These are phyloP conservation scores for Typhlichthys subterraneus DNA, from an alignment of 2,797 vertebrate species.

Conservation along the genomic window DNA sequence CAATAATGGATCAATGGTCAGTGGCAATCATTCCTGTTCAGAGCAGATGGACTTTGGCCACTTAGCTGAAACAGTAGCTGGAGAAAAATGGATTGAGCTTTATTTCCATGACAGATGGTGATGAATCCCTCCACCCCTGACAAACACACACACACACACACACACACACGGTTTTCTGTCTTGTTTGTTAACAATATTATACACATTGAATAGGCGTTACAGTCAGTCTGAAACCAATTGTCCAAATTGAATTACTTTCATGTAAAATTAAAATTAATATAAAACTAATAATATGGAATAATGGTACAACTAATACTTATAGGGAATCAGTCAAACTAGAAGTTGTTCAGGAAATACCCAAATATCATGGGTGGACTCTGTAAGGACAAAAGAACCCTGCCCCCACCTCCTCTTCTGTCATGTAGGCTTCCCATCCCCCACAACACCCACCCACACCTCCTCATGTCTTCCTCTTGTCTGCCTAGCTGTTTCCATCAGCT, in stretches of 20 bases:
- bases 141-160: neutral
- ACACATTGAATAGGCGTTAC: too few relatives aligned
- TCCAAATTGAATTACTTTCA: too few relatives aligned
- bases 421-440: slow-evolving; percentile 50
- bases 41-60: slow-evolving; percentile 69
- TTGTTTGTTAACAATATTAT: too few relatives aligned
- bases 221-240: too few relatives aligned
- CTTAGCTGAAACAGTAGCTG: slow-evolving; percentile 64
- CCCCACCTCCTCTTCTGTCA: slow-evolving; percentile 36
- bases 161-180: neutral
- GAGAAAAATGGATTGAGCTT: slow-evolving; percentile 51
- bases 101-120: slow-evolving; percentile 62
- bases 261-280: too few relatives aligned
- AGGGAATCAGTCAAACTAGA: slow-evolving; percentile 17
- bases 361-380: slow-evolving; percentile 27
- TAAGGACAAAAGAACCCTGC: slow-evolving; percentile 61
- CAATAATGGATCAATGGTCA: slow-evolving; percentile 73
- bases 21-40: slow-evolving; percentile 56
- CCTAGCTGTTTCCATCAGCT: neutral
- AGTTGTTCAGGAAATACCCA: slow-evolving; percentile 35
- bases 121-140: slow-evolving; percentile 34
- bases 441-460: neutral
- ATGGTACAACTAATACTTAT: too few relatives aligned
- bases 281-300: too few relatives aligned
- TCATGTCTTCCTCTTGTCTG: neutral